These are phyloP conservation scores for Heliocidaris erythrogramma DNA, from an alignment of 35 echinoderm and acorn worm genomes.

Conservation along the genomic window DNA sequence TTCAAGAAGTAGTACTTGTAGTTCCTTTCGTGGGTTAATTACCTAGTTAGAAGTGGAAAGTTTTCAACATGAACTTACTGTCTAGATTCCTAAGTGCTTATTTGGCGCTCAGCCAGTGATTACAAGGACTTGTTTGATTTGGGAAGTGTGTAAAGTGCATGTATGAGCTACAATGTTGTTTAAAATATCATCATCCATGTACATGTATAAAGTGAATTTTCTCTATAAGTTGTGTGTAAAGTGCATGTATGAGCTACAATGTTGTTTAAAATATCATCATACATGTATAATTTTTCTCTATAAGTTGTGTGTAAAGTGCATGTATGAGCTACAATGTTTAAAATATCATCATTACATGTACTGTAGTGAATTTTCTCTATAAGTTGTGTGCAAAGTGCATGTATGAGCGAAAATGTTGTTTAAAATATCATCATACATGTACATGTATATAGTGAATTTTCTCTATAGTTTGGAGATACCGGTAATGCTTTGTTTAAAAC, in stretches of 20 bases:
- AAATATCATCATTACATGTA: too few species aligned
- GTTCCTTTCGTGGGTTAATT: not conserved
- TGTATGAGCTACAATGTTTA: too few species aligned
- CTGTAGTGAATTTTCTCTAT: too few species aligned
- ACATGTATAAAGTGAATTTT: too few species aligned
- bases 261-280: not conserved
- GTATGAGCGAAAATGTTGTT: not conserved
- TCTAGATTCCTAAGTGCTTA: not conserved
- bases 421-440: not conserved
- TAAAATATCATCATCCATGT: not conserved
- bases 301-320: too few species aligned
- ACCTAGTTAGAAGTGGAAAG: not conserved
- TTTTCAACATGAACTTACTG: not conserved
- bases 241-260: not conserved
- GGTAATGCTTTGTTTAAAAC: not conserved
- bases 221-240: not conserved
- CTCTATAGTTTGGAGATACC: too few species aligned
- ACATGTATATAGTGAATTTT: too few species aligned
- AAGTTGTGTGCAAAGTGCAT: not conserved
- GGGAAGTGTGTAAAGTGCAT: not conserved
- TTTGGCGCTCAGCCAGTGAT: not conserved
- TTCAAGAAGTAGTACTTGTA: not conserved
- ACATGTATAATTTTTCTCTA: too few species aligned
- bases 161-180: not conserved
- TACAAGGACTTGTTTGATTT: not conserved